phyloP scores from a whole-genome alignment of 92 coral and sea anemone genomes.

The Phymanthus crucifer region DNA sequence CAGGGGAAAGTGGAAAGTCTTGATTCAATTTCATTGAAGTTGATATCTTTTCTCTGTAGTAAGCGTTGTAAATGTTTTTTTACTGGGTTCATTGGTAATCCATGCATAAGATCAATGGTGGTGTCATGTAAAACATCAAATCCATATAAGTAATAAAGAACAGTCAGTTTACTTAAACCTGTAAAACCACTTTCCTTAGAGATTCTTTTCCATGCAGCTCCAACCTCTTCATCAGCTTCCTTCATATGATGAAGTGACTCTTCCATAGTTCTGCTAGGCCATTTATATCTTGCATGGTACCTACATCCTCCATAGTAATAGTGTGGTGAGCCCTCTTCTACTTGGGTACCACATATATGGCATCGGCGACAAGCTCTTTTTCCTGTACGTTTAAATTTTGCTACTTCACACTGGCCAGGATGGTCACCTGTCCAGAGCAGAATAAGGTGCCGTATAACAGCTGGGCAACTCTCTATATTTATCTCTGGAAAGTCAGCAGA shows the following conservation, averaged over 20 bases:
- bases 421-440: conserved; percentile 68
- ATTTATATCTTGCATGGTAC: conserved; percentile 57
- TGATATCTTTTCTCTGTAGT: conserved; percentile 40
- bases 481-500: conserved; percentile 54
- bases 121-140: conserved; percentile 62
- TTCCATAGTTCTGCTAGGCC: conserved; percentile 40
- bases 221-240: conserved; percentile 49
- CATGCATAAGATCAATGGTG: conserved; percentile 63
- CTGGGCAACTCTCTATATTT: conserved; percentile 39
- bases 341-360: conserved; percentile 50
- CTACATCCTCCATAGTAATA: conserved; percentile 53
- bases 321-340: conserved; percentile 56
- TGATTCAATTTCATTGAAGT: conserved; percentile 50
- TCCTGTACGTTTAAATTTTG: conserved; percentile 60
- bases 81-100: conserved; percentile 63
- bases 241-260: conserved; percentile 56
- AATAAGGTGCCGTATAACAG: conserved; percentile 56
- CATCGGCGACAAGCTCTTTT: conserved; percentile 61
- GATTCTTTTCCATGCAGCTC: conserved; percentile 47
- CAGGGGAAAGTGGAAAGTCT: conserved; percentile 58
- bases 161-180: conserved; percentile 52
- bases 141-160: conserved; percentile 63
- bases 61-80: conserved; percentile 49
- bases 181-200: conserved; percentile 56
- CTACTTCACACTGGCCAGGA: too few relatives aligned